Base-by-base conservation (phyloP, 2,113 vertebrate species). In the Triplophysa siluroides region DNA sequence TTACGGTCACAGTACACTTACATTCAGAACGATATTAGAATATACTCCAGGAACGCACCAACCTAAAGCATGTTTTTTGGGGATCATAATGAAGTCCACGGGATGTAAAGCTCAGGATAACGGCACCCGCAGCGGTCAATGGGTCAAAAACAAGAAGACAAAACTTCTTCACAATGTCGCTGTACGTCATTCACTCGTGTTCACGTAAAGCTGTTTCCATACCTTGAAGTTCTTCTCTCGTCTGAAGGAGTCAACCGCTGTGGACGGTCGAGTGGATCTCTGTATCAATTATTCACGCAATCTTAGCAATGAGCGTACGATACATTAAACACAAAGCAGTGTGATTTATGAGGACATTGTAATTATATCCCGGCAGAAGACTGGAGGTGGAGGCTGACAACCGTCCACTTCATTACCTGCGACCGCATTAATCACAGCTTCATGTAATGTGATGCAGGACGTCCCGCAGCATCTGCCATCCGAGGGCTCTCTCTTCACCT, bases 261-360 rank as follows among this genome's bases (percentile, higher is more conserved):
- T 61, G 65, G 78, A 58, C 50, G 70, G 60, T 71, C 19, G 65
- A 64, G 38, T 54, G 58, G 47, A 67, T 58, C 67, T 76, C 73
- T 63, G 65, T 78, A 83, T 78, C 78, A 74, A 81, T 85, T 54
- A 41, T 41, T 78, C 78, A 56, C 52, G 18, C 69, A 63, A 47
- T 76, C 77, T 78, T 83, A 54, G 62, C 77, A 71, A 81, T 85
- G 78, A 67, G 13, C 56, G 81, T 63, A 65, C 62, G 76, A 77
- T 54, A 79, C 83, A 85, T 85, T 85, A 86, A 85, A 76, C 82
- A 67, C 83, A 85, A 80, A 84, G 50, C 67, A 83, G 73, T 4
- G 43, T 82, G 85, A 86, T 87, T 88, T 85, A 86, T 85, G 47
- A 60, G 58, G 75, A 24, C 63, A 21, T 71, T 84, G 62, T 83